Percentiles rank a stretch among this genome's conserved stretches.
These are phyloP conservation scores for Hirudinaria manillensis DNA, from an alignment of 2,888 invertebrate species.

Conservation along the genomic window DNA sequence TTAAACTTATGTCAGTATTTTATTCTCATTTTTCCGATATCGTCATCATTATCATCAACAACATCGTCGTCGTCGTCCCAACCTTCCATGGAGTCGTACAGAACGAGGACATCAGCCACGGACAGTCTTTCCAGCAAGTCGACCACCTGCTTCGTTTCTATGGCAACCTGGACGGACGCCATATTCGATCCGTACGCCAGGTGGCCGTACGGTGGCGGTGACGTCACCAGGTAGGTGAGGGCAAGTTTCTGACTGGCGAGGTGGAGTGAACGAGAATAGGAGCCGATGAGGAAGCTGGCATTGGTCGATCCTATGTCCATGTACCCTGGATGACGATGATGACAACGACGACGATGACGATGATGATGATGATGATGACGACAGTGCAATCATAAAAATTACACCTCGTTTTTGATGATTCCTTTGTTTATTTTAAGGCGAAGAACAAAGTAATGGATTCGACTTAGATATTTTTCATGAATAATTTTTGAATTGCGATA, in stretches of 20 bases:
- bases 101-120: not conserved
- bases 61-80: not conserved
- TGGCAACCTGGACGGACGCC: not conserved
- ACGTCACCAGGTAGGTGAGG: slow-evolving; percentile 1
- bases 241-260: not conserved
- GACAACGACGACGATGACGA: too few relatives aligned
- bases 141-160: not conserved
- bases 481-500: too few relatives aligned
- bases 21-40: too few relatives aligned
- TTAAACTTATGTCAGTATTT: too few relatives aligned
- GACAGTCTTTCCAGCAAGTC: not conserved
- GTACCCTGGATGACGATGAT: not conserved
- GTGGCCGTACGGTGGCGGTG: not conserved
- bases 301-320: slow-evolving; percentile 4
- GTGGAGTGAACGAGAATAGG: not conserved
- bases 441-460: too few relatives aligned
- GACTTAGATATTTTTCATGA: too few relatives aligned
- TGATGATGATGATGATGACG: too few relatives aligned
- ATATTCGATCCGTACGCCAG: not conserved
- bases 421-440: too few relatives aligned
- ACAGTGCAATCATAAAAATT: too few relatives aligned
- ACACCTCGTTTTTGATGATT: too few relatives aligned
- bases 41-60: not conserved
- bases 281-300: not conserved
- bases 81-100: slow-evolving; percentile 6